Base-by-base conservation (phyloP, 2,797 vertebrate species). In the Anabacerthia variegaticeps region DNA sequence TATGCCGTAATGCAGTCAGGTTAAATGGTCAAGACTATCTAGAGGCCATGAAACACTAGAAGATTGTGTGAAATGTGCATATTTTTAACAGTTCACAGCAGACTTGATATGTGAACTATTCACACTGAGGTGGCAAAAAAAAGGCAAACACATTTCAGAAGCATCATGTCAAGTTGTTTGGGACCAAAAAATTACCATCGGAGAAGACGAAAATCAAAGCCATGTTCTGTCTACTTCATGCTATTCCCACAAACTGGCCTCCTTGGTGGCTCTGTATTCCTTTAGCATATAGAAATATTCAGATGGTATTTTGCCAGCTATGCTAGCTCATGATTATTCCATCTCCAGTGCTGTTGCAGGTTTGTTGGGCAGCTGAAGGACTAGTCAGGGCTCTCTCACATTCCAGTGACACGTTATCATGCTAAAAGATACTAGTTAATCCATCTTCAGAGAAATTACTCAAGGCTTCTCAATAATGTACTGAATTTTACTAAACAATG, bases 61-160 rank as follows among this genome's bases (percentile, higher is more conserved):
- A 44, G 59, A 68, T 23, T 78, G 41, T 78, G 68, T 65, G 65
- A 91, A 76, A 51, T 72, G 26, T 55, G 28, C 2, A 0, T 69
- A 73, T 87, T 88, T 94, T 95, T 87, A 91, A 92, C 90, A 92
- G 85, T 69, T 95, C 81, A 93, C 61, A 59, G 86, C 44, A 94
- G 56, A 85, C 10, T 34, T 92, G 83, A 24, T 83, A 92, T 83
- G 85, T 85, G 61, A 58, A 54, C 76, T 85, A 80, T 67, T 85
- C 58, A 51, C n/a, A 88, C 0, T 71, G 37, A 83, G 37, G 49
- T 63, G 76, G 27, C 59, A 91, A 84, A 94, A 87, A 87, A 96
- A 77, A n/a, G 39, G 59, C 24, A 69, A 78, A 76, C 3, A 17
- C 14, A 49, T 83, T 94, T 88, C 65, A 86, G 62, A 48, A 74